These are phyloP conservation scores for Marasmarcha lunaedactyla DNA, from an alignment of 2,888 invertebrate genomes.

Conservation along the genomic window DNA sequence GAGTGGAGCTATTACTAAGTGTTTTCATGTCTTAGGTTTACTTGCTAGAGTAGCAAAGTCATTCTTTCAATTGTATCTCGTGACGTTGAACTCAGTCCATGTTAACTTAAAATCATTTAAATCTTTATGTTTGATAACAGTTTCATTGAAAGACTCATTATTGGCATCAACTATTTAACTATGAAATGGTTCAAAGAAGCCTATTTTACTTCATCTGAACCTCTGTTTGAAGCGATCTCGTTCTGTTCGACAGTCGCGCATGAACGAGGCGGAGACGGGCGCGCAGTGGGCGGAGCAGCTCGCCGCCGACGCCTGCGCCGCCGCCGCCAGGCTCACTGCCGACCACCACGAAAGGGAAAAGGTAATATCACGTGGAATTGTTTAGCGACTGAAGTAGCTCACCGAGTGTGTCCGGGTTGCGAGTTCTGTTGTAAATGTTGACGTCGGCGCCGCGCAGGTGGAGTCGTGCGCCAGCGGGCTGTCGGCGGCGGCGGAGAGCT, in stretches of 20 bases:
- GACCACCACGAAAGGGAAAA: conserved; percentile 32
- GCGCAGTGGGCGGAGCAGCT: conserved; percentile 91
- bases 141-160: too few relatives aligned
- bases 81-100: too few relatives aligned
- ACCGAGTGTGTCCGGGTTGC: neutral
- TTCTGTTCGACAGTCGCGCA: conserved; percentile 81
- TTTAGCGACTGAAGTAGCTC: neutral
- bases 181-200: too few relatives aligned
- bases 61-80: too few relatives aligned
- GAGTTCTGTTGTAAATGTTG: neutral
- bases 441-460: conserved; percentile 21
- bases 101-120: too few relatives aligned
- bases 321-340: conserved; percentile 74
- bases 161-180: too few relatives aligned
- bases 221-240: too few relatives aligned
- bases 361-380: conserved; percentile 6
- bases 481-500: conserved; percentile 37
- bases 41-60: too few relatives aligned
- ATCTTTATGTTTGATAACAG: too few relatives aligned
- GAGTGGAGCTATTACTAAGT: too few relatives aligned
- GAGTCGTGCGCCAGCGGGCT: conserved; percentile 43
- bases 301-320: conserved; percentile 79
- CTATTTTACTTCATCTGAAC: too few relatives aligned
- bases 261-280: conserved; percentile 93
- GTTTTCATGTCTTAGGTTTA: too few relatives aligned